These are phyloP conservation scores for Caradrina kadenii DNA, from an alignment of 2,888 invertebrate genomes.

Conservation along the genomic window DNA sequence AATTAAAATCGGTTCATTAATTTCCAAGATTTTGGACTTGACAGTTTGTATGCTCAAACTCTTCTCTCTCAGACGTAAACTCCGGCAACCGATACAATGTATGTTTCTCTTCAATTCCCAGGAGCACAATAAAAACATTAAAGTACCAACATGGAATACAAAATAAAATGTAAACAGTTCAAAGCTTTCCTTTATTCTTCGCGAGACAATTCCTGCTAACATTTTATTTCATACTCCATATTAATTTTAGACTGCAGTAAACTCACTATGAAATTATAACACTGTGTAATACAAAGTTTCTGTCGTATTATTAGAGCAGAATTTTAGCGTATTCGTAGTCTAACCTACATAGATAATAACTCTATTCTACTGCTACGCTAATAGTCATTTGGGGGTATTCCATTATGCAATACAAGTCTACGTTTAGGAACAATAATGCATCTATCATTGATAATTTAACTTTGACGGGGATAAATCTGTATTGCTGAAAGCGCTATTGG, in stretches of 20 bases:
- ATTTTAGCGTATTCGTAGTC: constrained; percentile 28
- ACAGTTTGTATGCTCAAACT: neutral
- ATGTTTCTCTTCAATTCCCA: constrained; percentile 32
- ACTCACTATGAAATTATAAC: constrained; percentile 48
- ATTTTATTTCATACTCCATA: constrained; percentile 45
- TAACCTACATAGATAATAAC: constrained; percentile 47
- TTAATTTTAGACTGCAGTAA: constrained; percentile 54
- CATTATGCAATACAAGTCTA: constrained; percentile 58
- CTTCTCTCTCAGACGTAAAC: neutral
- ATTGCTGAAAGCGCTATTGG: constrained; percentile 18
- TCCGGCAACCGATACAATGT: constrained; percentile 34
- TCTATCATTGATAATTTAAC: constrained; percentile 39
- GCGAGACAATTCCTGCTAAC: constrained; percentile 43
- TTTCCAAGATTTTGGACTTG: neutral
- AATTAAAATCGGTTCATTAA: neutral
- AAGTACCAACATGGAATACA: constrained; percentile 33
- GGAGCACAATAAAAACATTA: constrained; percentile 22
- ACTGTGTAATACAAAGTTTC: constrained; percentile 38
- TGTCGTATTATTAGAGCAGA: constrained; percentile 33
- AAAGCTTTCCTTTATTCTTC: constrained; percentile 34
- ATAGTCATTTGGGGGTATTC: constrained; percentile 58
- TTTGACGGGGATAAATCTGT: constrained; percentile 15
- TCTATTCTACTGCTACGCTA: constrained; percentile 31
- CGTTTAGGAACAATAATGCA: constrained; percentile 36
- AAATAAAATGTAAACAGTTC: constrained; percentile 45